Percentiles rank a stretch among this genome's conserved stretches.
These are phyloP conservation scores for Protophormia terraenovae DNA, from an alignment of 2,888 invertebrate genomes.

Conservation along the genomic window DNA sequence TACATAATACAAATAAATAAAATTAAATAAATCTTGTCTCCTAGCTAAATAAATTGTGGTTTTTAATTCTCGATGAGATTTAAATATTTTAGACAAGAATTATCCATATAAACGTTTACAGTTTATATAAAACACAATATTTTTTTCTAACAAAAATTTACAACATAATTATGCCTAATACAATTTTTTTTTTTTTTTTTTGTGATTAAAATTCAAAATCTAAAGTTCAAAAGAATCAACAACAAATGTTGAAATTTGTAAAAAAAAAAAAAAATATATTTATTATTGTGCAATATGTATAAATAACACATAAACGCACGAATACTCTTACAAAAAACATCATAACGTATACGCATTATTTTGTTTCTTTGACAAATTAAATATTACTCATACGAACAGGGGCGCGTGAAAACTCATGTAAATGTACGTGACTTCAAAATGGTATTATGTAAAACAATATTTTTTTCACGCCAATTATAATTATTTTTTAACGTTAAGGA, in stretches of 20 bases:
- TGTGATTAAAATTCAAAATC: not conserved
- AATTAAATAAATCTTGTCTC: no score
- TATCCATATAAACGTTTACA: not conserved
- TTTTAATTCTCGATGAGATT: no score
- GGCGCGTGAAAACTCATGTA: not conserved
- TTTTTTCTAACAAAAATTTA: not conserved
- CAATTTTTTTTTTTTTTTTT: not conserved
- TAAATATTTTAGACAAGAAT: not conserved
- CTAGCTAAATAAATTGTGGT: no score
- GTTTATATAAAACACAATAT: not conserved
- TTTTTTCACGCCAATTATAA: conserved; percentile 33
- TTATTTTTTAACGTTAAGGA: not conserved
- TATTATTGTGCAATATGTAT: not conserved
- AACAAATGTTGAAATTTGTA: not conserved
- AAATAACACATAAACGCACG: not conserved
- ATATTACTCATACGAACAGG: conserved; percentile 34
- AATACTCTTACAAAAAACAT: not conserved
- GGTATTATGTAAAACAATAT: not conserved
- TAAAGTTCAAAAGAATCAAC: not conserved
- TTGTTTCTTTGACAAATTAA: conserved; percentile 17
- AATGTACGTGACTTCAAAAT: conserved; percentile 21
- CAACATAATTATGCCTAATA: not conserved
- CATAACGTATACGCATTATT: not conserved
- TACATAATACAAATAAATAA: no score
- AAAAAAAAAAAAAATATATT: not conserved